These are phyloP conservation scores for Globodera ellingtonae DNA, from an alignment of 1,140 invertebrate species.

Conservation along the genomic window DNA sequence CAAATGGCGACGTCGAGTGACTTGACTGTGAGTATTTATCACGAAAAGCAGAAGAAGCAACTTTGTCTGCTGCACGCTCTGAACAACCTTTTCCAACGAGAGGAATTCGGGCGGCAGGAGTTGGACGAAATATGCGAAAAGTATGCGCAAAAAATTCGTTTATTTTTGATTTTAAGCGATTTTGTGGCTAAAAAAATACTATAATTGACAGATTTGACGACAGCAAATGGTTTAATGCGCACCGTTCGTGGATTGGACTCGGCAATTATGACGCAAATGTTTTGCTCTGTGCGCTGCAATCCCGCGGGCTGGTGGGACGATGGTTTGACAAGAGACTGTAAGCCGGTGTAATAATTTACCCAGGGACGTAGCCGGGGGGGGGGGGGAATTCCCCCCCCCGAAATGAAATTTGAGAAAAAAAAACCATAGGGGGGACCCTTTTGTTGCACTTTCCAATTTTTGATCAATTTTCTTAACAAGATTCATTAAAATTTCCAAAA, in stretches of 20 bases:
- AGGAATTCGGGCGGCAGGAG: conserved; percentile 51
- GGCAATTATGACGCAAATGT: conserved; percentile 56
- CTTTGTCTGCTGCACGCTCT: conserved; percentile 50
- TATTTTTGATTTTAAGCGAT: too few species aligned
- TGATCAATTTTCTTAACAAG: too few species aligned
- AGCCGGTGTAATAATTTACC: conserved; percentile 6
- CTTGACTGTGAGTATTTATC: conserved; percentile 38
- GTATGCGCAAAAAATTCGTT: conserved; percentile 21
- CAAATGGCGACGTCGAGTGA: conserved; percentile 15
- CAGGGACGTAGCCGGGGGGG: too few species aligned
- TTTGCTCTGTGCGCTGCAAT: conserved; percentile 37
- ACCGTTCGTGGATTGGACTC: conserved; percentile 51
- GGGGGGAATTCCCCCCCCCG: too few species aligned
- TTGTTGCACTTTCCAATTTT: too few species aligned
- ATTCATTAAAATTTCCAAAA: too few species aligned
- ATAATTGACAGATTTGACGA: conserved; percentile 41
- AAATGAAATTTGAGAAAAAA: too few species aligned
- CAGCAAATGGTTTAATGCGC: conserved; percentile 52
- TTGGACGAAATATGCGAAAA: conserved; percentile 52
- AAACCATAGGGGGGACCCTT: too few species aligned
- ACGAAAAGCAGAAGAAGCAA: conserved; percentile 50
- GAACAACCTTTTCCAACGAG: conserved; percentile 51
- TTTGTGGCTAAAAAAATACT: not conserved
- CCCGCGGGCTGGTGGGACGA: conserved; percentile 20
- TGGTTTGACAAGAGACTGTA: conserved; percentile 54